phyloP scores from a whole-genome alignment of 2,113 vertebrate species.

The Chaetodon auriga region DNA sequence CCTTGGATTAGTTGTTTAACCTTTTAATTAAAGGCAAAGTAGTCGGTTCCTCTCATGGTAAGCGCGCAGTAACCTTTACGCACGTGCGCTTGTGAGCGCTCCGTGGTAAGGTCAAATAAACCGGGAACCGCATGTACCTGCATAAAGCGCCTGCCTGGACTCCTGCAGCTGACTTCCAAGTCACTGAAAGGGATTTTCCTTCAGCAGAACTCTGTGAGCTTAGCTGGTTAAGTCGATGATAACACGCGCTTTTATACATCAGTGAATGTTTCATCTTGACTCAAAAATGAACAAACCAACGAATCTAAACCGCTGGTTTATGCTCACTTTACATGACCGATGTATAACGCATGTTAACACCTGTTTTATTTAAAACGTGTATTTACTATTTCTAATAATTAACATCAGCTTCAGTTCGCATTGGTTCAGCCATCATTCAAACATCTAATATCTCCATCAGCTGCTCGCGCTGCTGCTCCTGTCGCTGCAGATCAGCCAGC shows the following conservation, averaged over 20 bases:
- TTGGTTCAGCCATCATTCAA: not conserved
- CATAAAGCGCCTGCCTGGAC: not conserved
- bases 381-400: not conserved
- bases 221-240: not conserved
- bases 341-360: not conserved
- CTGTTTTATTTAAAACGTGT: not conserved
- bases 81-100: not conserved
- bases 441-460: slow-evolving; percentile 33
- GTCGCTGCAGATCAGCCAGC: slow-evolving; percentile 2
- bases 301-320: no score
- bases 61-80: slow-evolving; percentile 38
- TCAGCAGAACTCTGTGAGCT: not conserved
- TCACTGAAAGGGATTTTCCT: not conserved
- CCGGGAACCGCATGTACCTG: slow-evolving; percentile 10
- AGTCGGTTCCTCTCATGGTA: slow-evolving; percentile 9
- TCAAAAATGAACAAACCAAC: no score
- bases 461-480: slow-evolving; percentile 12
- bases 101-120: not conserved
- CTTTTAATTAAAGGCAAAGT: not conserved
- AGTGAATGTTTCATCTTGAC: not conserved
- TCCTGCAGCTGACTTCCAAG: not conserved
- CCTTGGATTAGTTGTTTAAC: slow-evolving; percentile 14
- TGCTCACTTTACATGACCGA: no score
- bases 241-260: slow-evolving; percentile 6
- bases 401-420: not conserved